A percentile compares a stretch with the other conserved stretches of the same genome.
phyloP scores from a whole-genome alignment of 2,113 vertebrate species.

The Atrichornis clamosus region DNA sequence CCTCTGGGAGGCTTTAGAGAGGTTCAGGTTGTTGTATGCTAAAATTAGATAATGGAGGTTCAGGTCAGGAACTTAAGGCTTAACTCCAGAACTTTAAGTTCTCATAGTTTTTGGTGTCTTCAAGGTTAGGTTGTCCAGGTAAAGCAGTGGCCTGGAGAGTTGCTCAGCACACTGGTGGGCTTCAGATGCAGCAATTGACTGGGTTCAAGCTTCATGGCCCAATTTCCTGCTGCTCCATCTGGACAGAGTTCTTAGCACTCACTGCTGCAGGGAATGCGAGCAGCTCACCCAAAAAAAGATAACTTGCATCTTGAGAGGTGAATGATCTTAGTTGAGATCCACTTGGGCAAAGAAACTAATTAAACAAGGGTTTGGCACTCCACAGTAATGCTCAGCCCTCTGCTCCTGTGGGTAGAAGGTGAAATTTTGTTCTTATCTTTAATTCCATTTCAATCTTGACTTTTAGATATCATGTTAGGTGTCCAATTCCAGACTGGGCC shows the following conservation, averaged over 20 bases:
- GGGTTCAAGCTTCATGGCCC: neutral
- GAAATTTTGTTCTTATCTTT: neutral
- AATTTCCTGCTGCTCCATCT: neutral
- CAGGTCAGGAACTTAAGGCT: neutral
- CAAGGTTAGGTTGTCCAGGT: neutral
- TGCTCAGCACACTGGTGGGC: neutral
- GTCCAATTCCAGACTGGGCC: neutral
- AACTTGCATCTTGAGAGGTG: neutral
- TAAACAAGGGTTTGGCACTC: neutral
- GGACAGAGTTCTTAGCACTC: neutral
- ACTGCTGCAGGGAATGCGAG: neutral
- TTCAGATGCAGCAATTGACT: neutral
- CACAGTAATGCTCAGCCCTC: neutral
- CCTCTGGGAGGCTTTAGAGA: neutral
- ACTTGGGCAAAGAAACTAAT: neutral
- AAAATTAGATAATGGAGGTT: neutral
- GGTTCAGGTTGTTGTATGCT: neutral
- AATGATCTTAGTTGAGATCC: neutral
- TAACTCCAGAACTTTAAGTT: neutral
- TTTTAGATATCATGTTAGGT: neutral
- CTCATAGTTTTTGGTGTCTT: neutral
- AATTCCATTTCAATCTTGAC: neutral
- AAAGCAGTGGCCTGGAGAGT: neutral
- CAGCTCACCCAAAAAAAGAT: neutral
- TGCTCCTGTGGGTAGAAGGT: neutral